Conservation (phyloP, 92 coral and sea anemone species). For the Actinostola sp. region DNA sequence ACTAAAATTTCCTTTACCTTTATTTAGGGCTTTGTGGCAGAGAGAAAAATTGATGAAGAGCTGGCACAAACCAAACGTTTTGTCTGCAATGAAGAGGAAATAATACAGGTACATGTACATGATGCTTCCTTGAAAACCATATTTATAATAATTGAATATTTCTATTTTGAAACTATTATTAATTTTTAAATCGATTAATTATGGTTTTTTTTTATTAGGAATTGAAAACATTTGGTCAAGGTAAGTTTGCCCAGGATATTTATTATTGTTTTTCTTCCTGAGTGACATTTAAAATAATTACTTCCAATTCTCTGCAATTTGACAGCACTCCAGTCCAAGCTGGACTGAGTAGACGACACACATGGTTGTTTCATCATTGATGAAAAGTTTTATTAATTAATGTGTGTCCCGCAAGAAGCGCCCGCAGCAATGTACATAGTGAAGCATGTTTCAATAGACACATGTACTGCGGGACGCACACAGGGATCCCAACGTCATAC, state of each 20-base stretch:
- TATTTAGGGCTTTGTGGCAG: conserved; percentile 85
- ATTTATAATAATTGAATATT: too few species aligned
- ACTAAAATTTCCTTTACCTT: not conserved
- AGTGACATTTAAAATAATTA: too few species aligned
- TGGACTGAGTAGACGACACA: too few species aligned
- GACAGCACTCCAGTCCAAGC: too few species aligned
- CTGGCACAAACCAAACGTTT: conserved; percentile 92
- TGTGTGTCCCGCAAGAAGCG: too few species aligned
- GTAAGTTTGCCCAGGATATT: conserved; percentile 32
- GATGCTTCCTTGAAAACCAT: not conserved
- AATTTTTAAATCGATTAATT: not conserved
- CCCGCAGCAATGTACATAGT: too few species aligned
- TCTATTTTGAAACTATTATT: not conserved
- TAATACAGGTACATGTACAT: conserved; percentile 77
- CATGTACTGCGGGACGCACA: too few species aligned
- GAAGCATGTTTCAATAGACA: too few species aligned
- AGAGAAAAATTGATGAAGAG: conserved; percentile 96
- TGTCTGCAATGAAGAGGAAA: conserved; percentile 80
- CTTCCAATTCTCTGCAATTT: too few species aligned
- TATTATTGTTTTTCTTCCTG: not conserved
- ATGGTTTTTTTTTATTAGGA: conserved; percentile 29
- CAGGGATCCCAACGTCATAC: too few species aligned
- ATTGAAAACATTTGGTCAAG: conserved; percentile 84
- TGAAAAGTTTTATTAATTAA: too few species aligned
- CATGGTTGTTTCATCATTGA: too few species aligned